Evolutionary conservation across 2,113 vertebrate species (phyloP).

Genomic region (Calonectris borealis): DNA sequence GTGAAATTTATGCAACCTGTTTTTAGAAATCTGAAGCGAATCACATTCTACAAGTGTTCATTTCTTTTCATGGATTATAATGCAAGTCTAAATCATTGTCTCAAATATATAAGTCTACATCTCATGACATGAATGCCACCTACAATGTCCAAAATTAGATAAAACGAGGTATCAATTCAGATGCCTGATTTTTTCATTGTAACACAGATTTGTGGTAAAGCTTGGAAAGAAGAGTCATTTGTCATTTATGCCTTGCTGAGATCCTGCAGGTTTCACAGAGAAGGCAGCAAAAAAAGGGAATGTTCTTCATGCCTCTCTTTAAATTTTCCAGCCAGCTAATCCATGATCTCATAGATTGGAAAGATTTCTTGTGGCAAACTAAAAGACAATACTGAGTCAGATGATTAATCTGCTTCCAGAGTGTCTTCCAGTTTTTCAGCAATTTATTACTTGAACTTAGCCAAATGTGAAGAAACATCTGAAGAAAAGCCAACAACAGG

Average conservation of each 20-base stretch:
- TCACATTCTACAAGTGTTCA: background rate
- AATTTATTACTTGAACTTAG: constrained; percentile 34
- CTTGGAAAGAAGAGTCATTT: background rate
- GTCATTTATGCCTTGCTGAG: background rate
- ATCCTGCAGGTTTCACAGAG: constrained; percentile 8
- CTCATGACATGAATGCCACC: background rate
- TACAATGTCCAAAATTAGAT: background rate
- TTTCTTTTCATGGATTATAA: background rate
- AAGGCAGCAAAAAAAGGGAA: background rate
- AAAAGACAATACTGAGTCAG: constrained; percentile 53
- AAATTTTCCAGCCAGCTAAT: constrained; percentile 48
- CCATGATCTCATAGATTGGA: constrained; percentile 68
- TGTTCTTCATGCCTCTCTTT: background rate
- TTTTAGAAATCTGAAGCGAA: background rate
- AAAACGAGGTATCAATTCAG: background rate
- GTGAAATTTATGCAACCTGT: background rate
- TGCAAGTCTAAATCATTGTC: background rate
- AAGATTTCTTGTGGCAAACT: constrained; percentile 49
- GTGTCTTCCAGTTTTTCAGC: constrained; percentile 24
- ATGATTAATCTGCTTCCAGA: constrained; percentile 61
- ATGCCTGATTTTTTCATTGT: background rate
- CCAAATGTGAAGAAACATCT: constrained; percentile 54
- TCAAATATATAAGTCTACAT: background rate
- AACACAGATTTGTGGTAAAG: background rate
- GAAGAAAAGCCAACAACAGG: constrained; percentile 45